Evolutionary conservation across 2,888 invertebrate genomes (phyloP).

Genomic region (Lypha dubia): DNA sequence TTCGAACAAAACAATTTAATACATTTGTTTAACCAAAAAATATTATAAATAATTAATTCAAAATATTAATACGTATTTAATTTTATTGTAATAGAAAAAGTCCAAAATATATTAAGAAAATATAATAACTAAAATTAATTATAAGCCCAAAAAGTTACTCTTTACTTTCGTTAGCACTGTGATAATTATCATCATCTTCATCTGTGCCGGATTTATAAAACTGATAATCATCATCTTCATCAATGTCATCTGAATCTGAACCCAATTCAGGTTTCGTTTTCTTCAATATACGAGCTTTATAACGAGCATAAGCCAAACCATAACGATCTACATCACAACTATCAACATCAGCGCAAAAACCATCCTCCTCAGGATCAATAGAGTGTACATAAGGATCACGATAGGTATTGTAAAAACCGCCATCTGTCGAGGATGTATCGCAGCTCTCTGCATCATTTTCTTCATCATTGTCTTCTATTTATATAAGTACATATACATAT

Average conservation of each 20-base stretch:
- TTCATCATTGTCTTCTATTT: slow-evolving; percentile 70
- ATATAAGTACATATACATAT: not conserved
- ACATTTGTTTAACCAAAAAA: too few relatives aligned
- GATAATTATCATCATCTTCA: slow-evolving; percentile 65
- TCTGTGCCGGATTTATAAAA: slow-evolving; percentile 30
- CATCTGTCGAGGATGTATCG: slow-evolving; percentile 77
- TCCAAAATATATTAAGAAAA: not conserved
- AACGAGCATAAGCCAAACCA: slow-evolving; percentile 88
- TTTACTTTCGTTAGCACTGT: slow-evolving; percentile 62
- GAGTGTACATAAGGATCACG: slow-evolving; percentile 83
- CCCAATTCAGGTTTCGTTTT: slow-evolving; percentile 70
- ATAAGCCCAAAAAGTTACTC: not conserved
- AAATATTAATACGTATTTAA: too few relatives aligned
- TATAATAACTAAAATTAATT: not conserved
- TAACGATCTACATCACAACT: slow-evolving; percentile 85
- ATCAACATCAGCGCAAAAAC: slow-evolving; percentile 83
- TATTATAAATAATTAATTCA: too few relatives aligned
- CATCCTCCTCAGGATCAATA: slow-evolving; percentile 80
- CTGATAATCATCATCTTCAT: slow-evolving; percentile 25
- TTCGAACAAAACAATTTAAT: too few relatives aligned
- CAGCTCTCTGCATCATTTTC: slow-evolving; percentile 74
- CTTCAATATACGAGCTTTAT: slow-evolving; percentile 85
- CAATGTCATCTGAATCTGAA: slow-evolving; percentile 56
- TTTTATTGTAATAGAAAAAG: not conserved
- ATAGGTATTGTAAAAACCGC: slow-evolving; percentile 76